Evolutionary conservation across 2,113 vertebrate species (phyloP).

Genomic region (Amia ocellicauda): DNA sequence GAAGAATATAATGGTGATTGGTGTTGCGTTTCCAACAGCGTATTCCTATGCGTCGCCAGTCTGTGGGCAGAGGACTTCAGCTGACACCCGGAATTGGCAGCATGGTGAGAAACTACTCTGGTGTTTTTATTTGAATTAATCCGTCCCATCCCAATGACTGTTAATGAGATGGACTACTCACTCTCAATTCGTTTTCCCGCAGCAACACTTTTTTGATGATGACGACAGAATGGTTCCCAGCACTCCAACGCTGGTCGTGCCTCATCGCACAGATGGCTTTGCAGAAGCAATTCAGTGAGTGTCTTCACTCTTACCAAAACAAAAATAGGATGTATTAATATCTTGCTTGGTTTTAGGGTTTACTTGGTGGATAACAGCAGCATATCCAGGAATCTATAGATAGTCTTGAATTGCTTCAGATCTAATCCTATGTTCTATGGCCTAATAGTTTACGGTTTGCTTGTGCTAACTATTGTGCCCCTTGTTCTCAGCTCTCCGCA

Average conservation of each 20-base stretch:
- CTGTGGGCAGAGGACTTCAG: slow-evolving; percentile 80
- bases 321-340: neutral
- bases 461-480: neutral
- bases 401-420: too few relatives aligned
- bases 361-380: neutral
- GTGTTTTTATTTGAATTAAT: neutral
- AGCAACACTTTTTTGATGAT: slow-evolving; percentile 90
- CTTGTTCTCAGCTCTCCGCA: slow-evolving; percentile 79
- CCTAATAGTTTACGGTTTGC: too few relatives aligned
- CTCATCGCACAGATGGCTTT: slow-evolving; percentile 86
- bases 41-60: slow-evolving; percentile 72
- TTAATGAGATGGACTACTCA: neutral
- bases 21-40: slow-evolving; percentile 43
- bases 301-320: neutral
- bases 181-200: slow-evolving; percentile 34
- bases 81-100: slow-evolving; percentile 75
- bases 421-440: too few relatives aligned
- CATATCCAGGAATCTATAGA: too few relatives aligned
- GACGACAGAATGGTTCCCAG: slow-evolving; percentile 95
- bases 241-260: slow-evolving; percentile 85
- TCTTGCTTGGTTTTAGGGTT: neutral
- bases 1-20: neutral
- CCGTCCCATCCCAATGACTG: neutral
- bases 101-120: slow-evolving; percentile 65
- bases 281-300: slow-evolving; percentile 94